phyloP scores from a whole-genome alignment of 1,140 invertebrate species.

The Drosophila mojavensis region DNA sequence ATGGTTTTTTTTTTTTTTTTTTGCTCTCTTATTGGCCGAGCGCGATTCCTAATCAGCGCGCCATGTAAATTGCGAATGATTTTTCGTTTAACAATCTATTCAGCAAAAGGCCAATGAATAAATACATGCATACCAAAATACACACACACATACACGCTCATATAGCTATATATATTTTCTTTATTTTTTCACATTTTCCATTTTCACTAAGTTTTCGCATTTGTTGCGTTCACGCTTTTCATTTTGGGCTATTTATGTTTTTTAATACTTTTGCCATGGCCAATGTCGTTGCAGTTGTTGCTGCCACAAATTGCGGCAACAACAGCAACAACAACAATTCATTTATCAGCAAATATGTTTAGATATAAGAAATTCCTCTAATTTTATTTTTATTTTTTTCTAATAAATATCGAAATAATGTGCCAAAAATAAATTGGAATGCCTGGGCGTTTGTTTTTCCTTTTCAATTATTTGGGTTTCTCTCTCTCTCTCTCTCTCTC shows the following conservation, averaged over 20 bases:
- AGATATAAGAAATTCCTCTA: constrained; percentile 24
- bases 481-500: no score
- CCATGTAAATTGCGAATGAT: constrained; percentile 47
- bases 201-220: constrained; percentile 32
- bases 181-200: constrained; percentile 24
- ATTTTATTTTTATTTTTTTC: constrained; percentile 35
- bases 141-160: neutral
- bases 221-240: constrained; percentile 15
- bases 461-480: neutral
- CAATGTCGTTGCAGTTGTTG: constrained; percentile 51
- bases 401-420: constrained; percentile 53
- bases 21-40: constrained; percentile 24
- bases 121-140: neutral
- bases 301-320: constrained; percentile 50
- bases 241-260: constrained; percentile 37
- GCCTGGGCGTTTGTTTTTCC: constrained; percentile 31
- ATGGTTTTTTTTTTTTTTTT: no score
- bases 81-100: constrained; percentile 17
- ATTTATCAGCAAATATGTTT: neutral
- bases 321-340: neutral
- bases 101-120: constrained; percentile 13
- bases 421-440: constrained; percentile 66
- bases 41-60: constrained; percentile 47
- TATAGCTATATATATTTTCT: constrained; percentile 3
- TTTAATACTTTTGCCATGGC: constrained; percentile 31